These are phyloP conservation scores for Elmis aenea DNA, from an alignment of 2,888 invertebrate species.

Conservation along the genomic window DNA sequence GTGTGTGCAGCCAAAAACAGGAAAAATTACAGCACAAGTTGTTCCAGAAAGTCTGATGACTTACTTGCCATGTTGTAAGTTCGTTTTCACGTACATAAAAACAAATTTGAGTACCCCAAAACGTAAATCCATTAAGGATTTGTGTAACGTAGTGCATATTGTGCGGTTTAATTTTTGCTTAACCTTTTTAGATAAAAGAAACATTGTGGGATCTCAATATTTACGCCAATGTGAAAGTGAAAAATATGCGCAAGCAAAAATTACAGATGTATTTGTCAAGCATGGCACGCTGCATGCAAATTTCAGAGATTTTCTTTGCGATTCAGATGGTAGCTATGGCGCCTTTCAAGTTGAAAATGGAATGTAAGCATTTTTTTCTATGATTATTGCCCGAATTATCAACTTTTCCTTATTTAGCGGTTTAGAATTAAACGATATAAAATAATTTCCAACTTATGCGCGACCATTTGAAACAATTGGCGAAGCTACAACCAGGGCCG, in stretches of 20 bases:
- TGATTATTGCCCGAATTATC: no score
- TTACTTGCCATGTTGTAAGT: constrained; percentile 62
- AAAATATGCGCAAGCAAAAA: constrained; percentile 50
- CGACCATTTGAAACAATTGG: no score
- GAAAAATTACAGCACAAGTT: constrained; percentile 52
- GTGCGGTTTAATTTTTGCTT: constrained; percentile 6
- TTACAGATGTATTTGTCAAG: constrained; percentile 51
- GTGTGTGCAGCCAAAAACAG: constrained; percentile 61
- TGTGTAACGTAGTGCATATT: neutral
- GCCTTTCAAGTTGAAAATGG: constrained; percentile 51
- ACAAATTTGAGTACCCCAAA: constrained; percentile 6
- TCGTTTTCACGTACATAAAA: constrained; percentile 6
- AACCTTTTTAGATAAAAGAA: constrained; percentile 45
- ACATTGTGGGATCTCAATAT: constrained; percentile 53
- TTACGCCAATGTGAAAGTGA: constrained; percentile 64
- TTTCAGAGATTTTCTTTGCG: constrained; percentile 53
- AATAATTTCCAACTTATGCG: no score
- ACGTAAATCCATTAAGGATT: constrained; percentile 4
- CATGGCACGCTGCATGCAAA: constrained; percentile 58
- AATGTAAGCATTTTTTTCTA: constrained; percentile 51
- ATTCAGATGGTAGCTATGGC: constrained; percentile 63
- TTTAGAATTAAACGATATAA: no score
- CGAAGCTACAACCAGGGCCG: no score
- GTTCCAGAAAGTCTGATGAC: constrained; percentile 56
- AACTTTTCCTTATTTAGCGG: no score